Base-by-base conservation (phyloP, 1,140 invertebrate species). In the Whitmania pigra region DNA sequence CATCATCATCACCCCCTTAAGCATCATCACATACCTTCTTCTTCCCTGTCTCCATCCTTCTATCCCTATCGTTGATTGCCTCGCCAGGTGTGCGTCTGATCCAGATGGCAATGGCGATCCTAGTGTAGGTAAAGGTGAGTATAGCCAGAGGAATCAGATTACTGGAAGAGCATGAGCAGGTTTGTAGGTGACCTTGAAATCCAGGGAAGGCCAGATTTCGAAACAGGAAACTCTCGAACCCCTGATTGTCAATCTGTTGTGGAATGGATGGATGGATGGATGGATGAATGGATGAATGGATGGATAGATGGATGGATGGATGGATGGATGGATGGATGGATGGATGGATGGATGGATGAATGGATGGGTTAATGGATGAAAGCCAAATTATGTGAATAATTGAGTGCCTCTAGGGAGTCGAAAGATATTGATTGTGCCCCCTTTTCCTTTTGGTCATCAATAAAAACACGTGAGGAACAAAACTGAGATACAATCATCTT, bases 31-130 rank as follows among this genome's bases (percentile, higher is more conserved):
- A 85, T 85, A 94, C 92, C 89, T 94, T 94, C 83, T 88, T 85
- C 80, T 94, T 94, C 0, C 90, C 92, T 73, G 87, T 86, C 2
- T 90, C 90, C 84, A 94, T 89, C 68, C 90, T 84, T 75, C 87
- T 86, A 82, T 94, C 90, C 54, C 92, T 81, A 20, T 85, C 85
- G 75, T 89, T 88, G 78, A 93, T 87, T 0, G 91, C 90, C 80
- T 93, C 91, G 0, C 91, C 91, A 0, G 90, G 91, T 1, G 89
- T 87, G 57, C 87, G 85, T 77, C 91, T 90, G 13, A 90, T 90
- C 92, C 92, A 95, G 18, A 95, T 90, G 13, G 89, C 88, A 17
- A 90, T 83, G 0, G 88, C 90, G 60, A 96, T 94, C 63, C 89
- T 86, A 0, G 88, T 87, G 78, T 96, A 96, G 0, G 91, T 93